Evolutionary conservation across 2,113 vertebrate species (phyloP), one percentile per base, ranked within the genome.

Genomic region (Eonycteris spelaea): DNA sequence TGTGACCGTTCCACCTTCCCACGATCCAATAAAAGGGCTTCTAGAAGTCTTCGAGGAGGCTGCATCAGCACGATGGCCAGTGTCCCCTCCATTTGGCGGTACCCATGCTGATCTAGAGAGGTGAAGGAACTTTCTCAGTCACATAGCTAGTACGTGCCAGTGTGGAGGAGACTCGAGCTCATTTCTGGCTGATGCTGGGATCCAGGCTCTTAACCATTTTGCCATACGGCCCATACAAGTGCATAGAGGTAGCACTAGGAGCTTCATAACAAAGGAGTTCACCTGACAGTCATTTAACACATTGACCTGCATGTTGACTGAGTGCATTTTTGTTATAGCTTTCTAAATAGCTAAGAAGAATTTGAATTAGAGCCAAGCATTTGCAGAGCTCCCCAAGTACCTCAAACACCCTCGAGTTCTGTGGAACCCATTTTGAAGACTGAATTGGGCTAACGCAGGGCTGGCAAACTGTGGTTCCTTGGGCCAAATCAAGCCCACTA

Each of bases 301-400:
- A 35, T 26, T 57, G 73, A 68, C 43, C 51, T n/a, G 30, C 61
- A 15, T 45, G 71, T 68, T 24, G 10, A 61, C 35, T 7, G 57
- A 35, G 43, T 30, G 1, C 26, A 38, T 77, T 53, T 80, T 80
- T 68, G 35, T 30, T 59, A 24, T 3, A 68, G 12, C 51, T 61
- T 92, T 63, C 75, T 74, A 63, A 82, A 26, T 8, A 91, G 59
- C 19, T 24, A 40, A 67, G 82, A 70, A 28, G 35, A 91, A 67
- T n/a, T 80, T 33, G 87, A 91, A 35, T 61, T 38, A 73, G 18
- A 73, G 38, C 21, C 83, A 95, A 38, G 43, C 22, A 45, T 83
- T 68, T 86, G 22, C 63, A 78, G 61, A 67, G 1, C 14, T 12
- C 30, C 28, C 35, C 55, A 59, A 83, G 45, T 15, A 71, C 61